Evolutionary conservation across 1,140 invertebrate genomes (phyloP), one percentile per base, ranked within the genome.

Genomic region (Drosophila pectinifera): DNA sequence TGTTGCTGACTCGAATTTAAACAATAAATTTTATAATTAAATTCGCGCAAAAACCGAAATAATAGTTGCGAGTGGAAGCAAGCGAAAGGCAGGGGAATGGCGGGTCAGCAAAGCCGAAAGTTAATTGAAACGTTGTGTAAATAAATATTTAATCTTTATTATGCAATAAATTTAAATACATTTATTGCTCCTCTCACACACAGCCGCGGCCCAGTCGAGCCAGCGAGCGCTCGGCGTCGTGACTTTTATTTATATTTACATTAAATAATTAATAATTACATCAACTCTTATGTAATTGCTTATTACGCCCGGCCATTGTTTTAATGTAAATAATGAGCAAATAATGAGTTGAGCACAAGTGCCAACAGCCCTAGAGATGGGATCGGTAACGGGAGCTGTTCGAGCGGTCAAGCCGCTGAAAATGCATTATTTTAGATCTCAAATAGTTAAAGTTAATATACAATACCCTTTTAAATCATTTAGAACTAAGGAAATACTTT

Each of bases 101-200:
- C 18, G 65, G 68, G 51, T 48, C 68, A 34, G 72, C 58, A 89
- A 78, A 89, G 84, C 80, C 84, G 80, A 90, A 89, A 89, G 80
- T 89, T 89, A 89, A 89, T 89, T 89, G 85, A 89, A 89, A 90
- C 84, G 85, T 90, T 89, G 84, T 89, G 84, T 84, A 89, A 90
- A 89, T 90, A 89, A 90, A 89, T 89, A 90, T 89, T 89, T 89
- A 89, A 89, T 89, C 85, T 90, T 90, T 89, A 89, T 89, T 89
- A 90, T 90, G 85, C 84, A 90, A 89, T 89, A 90, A 89, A 89
- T 89, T 89, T 89, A 89, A 89, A 90, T 89, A 90, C 85, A 90
- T 88, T 83, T 89, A 88, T 88, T 78, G 63, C 58, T 18, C 55
- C 39, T 28, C 67, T 62, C 58, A 49, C 61, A 46, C 53, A 22